Percentiles rank a stretch among this genome's conserved stretches.
These are phyloP conservation scores for Pholis gunnellus DNA, from an alignment of 2,113 vertebrate genomes.

Conservation along the genomic window DNA sequence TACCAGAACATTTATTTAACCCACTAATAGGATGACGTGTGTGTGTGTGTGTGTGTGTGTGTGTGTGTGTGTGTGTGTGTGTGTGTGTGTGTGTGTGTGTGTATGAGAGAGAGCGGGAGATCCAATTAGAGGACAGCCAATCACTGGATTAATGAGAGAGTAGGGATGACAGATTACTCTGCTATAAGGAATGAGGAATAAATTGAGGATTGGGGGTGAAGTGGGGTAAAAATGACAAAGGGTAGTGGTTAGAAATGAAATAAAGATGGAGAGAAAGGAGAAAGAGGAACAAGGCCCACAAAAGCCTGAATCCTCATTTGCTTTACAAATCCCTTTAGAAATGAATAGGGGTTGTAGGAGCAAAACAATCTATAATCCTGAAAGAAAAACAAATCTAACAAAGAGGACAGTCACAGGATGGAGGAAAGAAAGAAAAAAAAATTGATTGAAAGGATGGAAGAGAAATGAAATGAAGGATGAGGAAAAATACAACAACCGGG, in stretches of 20 bases:
- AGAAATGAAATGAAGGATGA: slow-evolving; percentile 26
- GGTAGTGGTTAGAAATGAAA: slow-evolving; percentile 35
- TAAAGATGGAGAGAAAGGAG: slow-evolving; percentile 17
- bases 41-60: not conserved
- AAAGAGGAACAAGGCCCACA: slow-evolving; percentile 39
- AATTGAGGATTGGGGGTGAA: slow-evolving; percentile 3
- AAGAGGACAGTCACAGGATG: slow-evolving; percentile 39
- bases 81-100: slow-evolving; percentile 5
- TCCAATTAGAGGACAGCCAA: slow-evolving; percentile 83
- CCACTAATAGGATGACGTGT: slow-evolving; percentile 80
- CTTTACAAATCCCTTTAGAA: slow-evolving; percentile 66
- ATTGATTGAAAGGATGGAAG: slow-evolving; percentile 15
- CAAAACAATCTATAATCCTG: slow-evolving; percentile 51
- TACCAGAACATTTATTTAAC: slow-evolving; percentile 80
- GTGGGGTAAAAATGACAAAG: slow-evolving; percentile 36
- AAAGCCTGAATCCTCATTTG: slow-evolving; percentile 52
- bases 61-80: no score
- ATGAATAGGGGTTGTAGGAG: slow-evolving; percentile 38
- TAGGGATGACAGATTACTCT: slow-evolving; percentile 63
- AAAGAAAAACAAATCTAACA: slow-evolving; percentile 53
- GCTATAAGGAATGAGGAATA: slow-evolving; percentile 13
- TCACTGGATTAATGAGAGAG: slow-evolving; percentile 83
- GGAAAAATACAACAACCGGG: slow-evolving; percentile 19
- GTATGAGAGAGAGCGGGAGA: slow-evolving; percentile 29
- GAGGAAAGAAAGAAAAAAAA: slow-evolving; percentile 1